A percentile compares a stretch with the other conserved stretches of the same genome.
Conservation (phyloP, 2,797 vertebrate species). For the Psittacula echo region DNA sequence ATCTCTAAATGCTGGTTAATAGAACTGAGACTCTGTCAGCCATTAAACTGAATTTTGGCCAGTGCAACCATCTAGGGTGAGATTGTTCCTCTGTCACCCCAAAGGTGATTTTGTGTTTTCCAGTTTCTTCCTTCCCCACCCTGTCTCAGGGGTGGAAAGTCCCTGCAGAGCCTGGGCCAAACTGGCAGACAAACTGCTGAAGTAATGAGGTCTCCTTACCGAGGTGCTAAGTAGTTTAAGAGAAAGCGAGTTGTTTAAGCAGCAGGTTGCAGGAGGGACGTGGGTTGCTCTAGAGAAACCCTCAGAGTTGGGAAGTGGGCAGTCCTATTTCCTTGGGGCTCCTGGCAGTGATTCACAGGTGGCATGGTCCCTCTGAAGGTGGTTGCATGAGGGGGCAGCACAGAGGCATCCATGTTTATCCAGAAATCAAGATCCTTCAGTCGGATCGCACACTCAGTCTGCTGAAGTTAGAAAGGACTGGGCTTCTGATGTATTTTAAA, state of each 20-base stretch:
- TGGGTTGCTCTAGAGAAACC: not conserved
- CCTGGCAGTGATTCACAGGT: not conserved
- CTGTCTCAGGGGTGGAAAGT: not conserved
- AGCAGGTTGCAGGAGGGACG: not conserved
- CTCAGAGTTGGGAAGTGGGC: not conserved
- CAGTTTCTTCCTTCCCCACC: not conserved
- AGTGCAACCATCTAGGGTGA: not conserved
- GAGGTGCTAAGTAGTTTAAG: not conserved
- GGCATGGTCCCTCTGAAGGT: not conserved
- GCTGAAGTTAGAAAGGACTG: not conserved
- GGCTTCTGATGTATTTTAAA: not conserved
- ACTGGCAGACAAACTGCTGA: not conserved
- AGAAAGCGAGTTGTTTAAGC: not conserved
- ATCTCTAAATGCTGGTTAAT: not conserved
- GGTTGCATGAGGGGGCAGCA: accelerated
- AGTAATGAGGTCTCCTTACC: not conserved
- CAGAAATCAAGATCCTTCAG: not conserved
- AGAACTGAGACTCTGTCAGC: not conserved
- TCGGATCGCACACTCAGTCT: not conserved
- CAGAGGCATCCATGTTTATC: accelerated
- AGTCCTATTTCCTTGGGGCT: not conserved
- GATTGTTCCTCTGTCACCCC: not conserved
- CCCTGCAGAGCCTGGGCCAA: not conserved
- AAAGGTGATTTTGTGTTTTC: not conserved
- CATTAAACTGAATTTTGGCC: not conserved